These are phyloP conservation scores for Echinometra lucunter DNA, from an alignment of 53 echinoderm and acorn worm species.

Conservation along the genomic window DNA sequence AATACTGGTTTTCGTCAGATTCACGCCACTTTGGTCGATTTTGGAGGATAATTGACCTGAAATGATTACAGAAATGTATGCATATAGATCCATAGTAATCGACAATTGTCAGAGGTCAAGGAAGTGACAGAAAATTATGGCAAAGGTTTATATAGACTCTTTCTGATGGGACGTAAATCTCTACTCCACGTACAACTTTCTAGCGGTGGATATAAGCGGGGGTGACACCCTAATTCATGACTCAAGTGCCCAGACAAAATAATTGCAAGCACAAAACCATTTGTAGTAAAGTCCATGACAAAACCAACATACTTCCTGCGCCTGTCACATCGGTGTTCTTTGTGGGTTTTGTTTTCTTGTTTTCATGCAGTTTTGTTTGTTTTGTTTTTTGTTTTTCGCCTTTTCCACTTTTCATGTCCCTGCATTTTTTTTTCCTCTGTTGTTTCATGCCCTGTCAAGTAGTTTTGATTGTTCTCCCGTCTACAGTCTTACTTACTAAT, in stretches of 20 bases:
- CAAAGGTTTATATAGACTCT: no score
- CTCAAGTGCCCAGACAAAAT: background rate
- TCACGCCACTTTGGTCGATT: background rate
- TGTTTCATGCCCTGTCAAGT: background rate
- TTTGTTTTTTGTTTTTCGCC: no score
- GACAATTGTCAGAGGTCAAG: slow-evolving; percentile 23
- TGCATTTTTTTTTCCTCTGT: background rate
- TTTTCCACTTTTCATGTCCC: no score
- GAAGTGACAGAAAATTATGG: background rate
- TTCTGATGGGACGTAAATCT: no score
- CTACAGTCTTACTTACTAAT: background rate
- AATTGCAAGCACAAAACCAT: no score
- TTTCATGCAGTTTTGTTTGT: no score
- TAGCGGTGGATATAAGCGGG: background rate
- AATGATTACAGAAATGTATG: background rate
- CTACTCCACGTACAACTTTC: no score
- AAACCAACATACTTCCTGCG: background rate
- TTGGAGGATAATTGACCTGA: background rate
- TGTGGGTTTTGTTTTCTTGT: no score
- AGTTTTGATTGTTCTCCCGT: background rate
- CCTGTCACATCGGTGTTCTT: background rate
- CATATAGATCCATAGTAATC: background rate
- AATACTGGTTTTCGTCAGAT: background rate
- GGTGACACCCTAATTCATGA: background rate
- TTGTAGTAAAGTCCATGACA: background rate